A percentile compares a stretch with the other conserved stretches of the same genome.
These are phyloP conservation scores for Catalaphyllia jardinei DNA, from an alignment of 64 coral and sea anemone species.

Conservation along the genomic window DNA sequence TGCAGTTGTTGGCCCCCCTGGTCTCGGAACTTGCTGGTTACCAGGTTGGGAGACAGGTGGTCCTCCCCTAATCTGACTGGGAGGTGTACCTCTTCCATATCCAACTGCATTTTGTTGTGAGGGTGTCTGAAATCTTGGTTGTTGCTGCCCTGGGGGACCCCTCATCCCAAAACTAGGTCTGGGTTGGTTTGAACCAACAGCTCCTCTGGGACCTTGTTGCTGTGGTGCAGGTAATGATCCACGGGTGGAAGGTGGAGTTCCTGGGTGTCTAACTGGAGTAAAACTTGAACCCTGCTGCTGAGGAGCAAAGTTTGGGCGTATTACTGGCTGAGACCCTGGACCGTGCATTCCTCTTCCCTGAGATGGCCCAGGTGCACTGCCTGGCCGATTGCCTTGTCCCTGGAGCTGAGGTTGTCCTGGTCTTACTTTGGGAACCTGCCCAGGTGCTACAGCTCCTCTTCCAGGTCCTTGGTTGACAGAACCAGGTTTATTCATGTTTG, in stretches of 20 bases:
- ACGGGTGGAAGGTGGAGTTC: slow-evolving; percentile 30
- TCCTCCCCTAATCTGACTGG: slow-evolving; percentile 53
- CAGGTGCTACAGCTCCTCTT: slow-evolving; percentile 49
- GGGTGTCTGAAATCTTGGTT: slow-evolving; percentile 33
- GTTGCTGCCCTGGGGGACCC: slow-evolving; percentile 53
- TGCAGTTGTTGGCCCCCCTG: slow-evolving; percentile 16
- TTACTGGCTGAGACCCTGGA: slow-evolving; percentile 16
- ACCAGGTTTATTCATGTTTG: slow-evolving; percentile 41
- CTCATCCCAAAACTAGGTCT: slow-evolving; percentile 40
- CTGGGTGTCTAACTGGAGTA: slow-evolving; percentile 31
- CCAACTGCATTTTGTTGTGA: slow-evolving; percentile 61
- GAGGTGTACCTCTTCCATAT: slow-evolving; percentile 40
- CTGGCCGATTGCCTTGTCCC: slow-evolving; percentile 42
- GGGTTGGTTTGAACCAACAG: slow-evolving; percentile 39
- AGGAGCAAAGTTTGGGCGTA: slow-evolving; percentile 30
- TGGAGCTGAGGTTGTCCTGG: slow-evolving; percentile 56
- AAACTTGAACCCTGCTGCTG: slow-evolving; percentile 22
- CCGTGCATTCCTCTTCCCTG: slow-evolving; percentile 22
- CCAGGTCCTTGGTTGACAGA: slow-evolving; percentile 57
- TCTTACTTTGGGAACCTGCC: slow-evolving; percentile 28
- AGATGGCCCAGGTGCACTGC: slow-evolving; percentile 19
- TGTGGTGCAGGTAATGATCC: slow-evolving; percentile 33
- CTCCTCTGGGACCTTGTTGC: slow-evolving; percentile 46
- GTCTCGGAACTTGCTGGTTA: slow-evolving; percentile 35
- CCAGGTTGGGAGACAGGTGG: slow-evolving; percentile 36